Base-by-base conservation (phyloP, 2,113 vertebrate genomes). In the Vulpes lagopus region DNA sequence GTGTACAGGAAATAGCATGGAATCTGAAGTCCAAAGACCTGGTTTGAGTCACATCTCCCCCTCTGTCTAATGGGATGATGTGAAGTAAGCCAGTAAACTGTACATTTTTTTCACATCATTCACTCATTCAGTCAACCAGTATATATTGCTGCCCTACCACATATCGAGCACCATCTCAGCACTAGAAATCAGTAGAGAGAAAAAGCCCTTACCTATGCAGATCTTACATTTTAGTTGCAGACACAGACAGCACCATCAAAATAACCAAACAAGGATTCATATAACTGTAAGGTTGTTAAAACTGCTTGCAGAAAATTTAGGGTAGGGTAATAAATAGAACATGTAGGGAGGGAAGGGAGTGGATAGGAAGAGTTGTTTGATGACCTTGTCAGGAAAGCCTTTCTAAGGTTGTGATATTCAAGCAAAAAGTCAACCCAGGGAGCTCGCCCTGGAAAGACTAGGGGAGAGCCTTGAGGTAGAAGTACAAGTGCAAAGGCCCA, bases 1-100 rank as follows among this genome's bases (percentile, higher is more conserved):
- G 84, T 81, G 15, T 86, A 84, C 74, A 92, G 74, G 90, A 97
- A 92, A 80, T 71, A 87, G 74, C 73, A 38, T 69, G 67, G 76
- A 87, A 69, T 90, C 84, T 84, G 25, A 94, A 95, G 88, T 35
- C 83, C 53, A 90, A 95, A 94, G 87, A 89, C 83, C 65, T 73
- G 49, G 20, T 43, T 65, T 94, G 74, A 94, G 67, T 92, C 86
- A 74, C 19, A 74, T 73, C 60, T 76, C 51, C 11, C 43, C 3
- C 51, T 79, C 35, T 65, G 11, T 35, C 49, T 81, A 51, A 67
- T 16, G 51, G 60, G 89, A 23, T 59, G 38, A 65, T 78, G 16
- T 43, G 25, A 23, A 92, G 11, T 59, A 91, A 94, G 35, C 16
- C 67, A 87, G 62, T 43, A 57, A 95, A 92, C 38, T 27, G 2